Percentiles rank a stretch among this genome's conserved stretches.
phyloP scores from a whole-genome alignment of 1,140 invertebrate genomes.

The Procambarus virginalis region DNA sequence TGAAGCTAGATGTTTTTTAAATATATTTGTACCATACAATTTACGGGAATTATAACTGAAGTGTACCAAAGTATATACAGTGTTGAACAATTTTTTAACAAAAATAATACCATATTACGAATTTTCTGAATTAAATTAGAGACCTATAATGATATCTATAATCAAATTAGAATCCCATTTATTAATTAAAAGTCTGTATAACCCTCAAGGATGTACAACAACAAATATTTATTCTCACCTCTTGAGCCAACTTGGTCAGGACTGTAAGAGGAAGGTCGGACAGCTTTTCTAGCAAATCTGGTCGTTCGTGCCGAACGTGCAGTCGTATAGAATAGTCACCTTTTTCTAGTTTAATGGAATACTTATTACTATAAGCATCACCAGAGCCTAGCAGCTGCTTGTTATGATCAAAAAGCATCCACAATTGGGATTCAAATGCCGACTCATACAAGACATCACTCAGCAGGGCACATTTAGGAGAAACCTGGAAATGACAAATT shows the following conservation, averaged over 20 bases:
- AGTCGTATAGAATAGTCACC: slow-evolving; percentile 93
- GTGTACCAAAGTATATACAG: too few species aligned
- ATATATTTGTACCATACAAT: too few species aligned
- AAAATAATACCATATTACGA: too few species aligned
- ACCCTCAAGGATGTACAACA: too few species aligned
- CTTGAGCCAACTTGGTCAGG: slow-evolving; percentile 82
- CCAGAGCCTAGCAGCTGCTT: slow-evolving; percentile 90
- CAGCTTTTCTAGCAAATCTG: slow-evolving; percentile 89
- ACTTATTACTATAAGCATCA: slow-evolving; percentile 90
- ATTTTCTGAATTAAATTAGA: too few species aligned
- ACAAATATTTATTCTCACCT: slow-evolving; percentile 40
- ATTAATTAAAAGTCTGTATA: too few species aligned
- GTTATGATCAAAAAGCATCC: slow-evolving; percentile 96
- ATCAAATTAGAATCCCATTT: too few species aligned
- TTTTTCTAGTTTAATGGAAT: slow-evolving; percentile 91
- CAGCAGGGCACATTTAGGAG: slow-evolving; percentile 77
- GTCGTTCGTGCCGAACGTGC: slow-evolving; percentile 92
- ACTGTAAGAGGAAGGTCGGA: slow-evolving; percentile 83
- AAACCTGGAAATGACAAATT: slow-evolving; percentile 30
- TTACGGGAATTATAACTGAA: too few species aligned
- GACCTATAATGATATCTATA: too few species aligned
- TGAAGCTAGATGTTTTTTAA: too few species aligned
- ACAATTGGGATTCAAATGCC: slow-evolving; percentile 95
- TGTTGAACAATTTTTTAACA: too few species aligned
- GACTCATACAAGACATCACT: slow-evolving; percentile 93